A percentile compares a stretch with the other conserved stretches of the same genome.
Evolutionary conservation across 2,888 invertebrate genomes (phyloP).

Genomic region (Cataglyphis livida): DNA sequence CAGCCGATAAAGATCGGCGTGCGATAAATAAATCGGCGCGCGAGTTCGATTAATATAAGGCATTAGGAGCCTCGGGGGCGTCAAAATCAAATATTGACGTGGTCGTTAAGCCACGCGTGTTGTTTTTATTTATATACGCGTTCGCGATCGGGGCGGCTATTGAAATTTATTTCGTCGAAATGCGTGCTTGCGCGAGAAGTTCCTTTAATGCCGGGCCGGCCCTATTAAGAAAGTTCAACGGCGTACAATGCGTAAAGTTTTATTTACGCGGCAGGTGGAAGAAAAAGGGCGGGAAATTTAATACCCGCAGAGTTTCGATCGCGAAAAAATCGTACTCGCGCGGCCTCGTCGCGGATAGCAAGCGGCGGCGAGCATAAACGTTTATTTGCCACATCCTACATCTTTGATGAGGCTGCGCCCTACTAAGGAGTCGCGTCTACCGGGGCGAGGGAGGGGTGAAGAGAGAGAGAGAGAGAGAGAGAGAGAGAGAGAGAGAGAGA

Average conservation of each 20-base stretch:
- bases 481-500: no score
- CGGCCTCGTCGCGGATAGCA: slow-evolving; percentile 16
- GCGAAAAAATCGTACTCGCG: slow-evolving; percentile 32
- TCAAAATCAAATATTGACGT: slow-evolving; percentile 51
- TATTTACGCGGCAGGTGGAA: slow-evolving; percentile 37
- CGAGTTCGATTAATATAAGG: slow-evolving; percentile 35
- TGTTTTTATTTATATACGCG: slow-evolving; percentile 51
- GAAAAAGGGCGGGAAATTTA: slow-evolving; percentile 40
- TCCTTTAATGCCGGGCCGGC: slow-evolving; percentile 47
- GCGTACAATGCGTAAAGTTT: slow-evolving; percentile 55
- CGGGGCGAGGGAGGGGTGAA: no score
- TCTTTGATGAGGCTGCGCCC: slow-evolving; percentile 53
- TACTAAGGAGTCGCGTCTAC: slow-evolving; percentile 49
- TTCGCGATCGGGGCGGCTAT: slow-evolving; percentile 41
- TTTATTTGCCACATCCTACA: slow-evolving; percentile 50
- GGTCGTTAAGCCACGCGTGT: slow-evolving; percentile 30
- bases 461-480: no score
- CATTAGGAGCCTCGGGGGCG: slow-evolving; percentile 34
- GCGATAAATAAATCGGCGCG: slow-evolving; percentile 29
- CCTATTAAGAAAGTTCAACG: slow-evolving; percentile 54
- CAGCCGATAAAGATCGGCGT: slow-evolving; percentile 13
- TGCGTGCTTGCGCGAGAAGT: slow-evolving; percentile 27
- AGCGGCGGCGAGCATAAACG: slow-evolving; percentile 39
- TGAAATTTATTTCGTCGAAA: slow-evolving; percentile 51
- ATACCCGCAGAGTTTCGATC: slow-evolving; percentile 48